A percentile compares a stretch with the other conserved stretches of the same genome.
Evolutionary conservation across 2,113 vertebrate genomes (phyloP).

Genomic region (Perca schrenkii): DNA sequence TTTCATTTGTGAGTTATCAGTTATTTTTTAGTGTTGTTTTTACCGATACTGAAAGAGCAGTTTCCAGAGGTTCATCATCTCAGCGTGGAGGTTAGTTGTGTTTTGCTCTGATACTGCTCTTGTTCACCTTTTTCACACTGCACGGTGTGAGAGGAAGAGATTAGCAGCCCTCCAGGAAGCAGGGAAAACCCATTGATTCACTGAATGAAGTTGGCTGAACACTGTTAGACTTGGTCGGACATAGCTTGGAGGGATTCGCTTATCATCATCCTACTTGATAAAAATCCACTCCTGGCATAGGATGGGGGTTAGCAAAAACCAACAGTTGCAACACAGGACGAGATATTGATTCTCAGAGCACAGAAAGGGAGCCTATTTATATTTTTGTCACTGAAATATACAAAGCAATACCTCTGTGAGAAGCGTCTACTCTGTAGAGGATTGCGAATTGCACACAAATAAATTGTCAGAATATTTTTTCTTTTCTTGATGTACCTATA

Average conservation of each 20-base stretch:
- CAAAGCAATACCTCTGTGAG: neutral
- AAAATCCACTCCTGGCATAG: constrained; percentile 36
- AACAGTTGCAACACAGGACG: constrained; percentile 25
- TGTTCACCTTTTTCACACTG: constrained; percentile 46
- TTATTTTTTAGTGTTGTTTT: neutral
- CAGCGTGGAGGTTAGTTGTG: constrained; percentile 37
- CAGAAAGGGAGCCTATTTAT: neutral
- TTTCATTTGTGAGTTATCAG: neutral
- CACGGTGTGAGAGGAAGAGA: constrained; percentile 60
- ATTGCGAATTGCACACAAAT: neutral
- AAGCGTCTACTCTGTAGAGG: neutral
- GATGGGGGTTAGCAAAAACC: constrained; percentile 11
- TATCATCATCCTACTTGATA: constrained; percentile 50
- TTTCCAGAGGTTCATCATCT: constrained; percentile 31
- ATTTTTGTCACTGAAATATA: constrained; percentile 2
- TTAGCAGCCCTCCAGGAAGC: constrained; percentile 64
- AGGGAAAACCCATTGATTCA: constrained; percentile 30
- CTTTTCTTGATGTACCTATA: neutral
- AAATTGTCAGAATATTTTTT: neutral
- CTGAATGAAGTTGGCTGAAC: constrained; percentile 37
- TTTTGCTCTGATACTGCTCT: constrained; percentile 28
- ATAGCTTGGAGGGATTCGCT: constrained; percentile 23
- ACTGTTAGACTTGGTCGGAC: constrained; percentile 10
- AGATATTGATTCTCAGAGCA: neutral
- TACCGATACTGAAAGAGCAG: neutral